Evolutionary conservation across 1,140 invertebrate species (phyloP), one percentile per base, ranked within the genome.

Genomic region (Aphelinus certus): DNA sequence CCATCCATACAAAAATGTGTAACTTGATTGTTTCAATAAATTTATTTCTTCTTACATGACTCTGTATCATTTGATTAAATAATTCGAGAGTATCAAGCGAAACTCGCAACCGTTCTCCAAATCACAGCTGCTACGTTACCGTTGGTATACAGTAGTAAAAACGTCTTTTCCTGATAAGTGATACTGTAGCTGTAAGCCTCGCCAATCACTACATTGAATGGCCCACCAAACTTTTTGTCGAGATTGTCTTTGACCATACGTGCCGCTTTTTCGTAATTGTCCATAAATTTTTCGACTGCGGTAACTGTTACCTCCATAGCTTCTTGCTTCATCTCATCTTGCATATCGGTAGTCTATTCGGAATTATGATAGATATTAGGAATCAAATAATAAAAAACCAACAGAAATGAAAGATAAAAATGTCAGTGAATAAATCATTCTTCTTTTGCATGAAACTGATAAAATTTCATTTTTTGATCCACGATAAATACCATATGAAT

Each of bases 111-210:
- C 3, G 85, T 86, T 87, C 97, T 97, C 96, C 96, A 98, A 65
- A 96, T 91, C 82, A 95, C 92, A 79, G 97, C 93, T 7, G 95
- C 96, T 75, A 95, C 88, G 85, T 96, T 97, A 71, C 96, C 96
- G 64, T 93, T 95, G 82, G 97, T 96, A 87, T 94, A 98, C 92
- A 98, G 93, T 83, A 97, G 96, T 60, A 98, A 88, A 73, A 98
- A 90, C 79, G 95, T 95, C 82, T 95, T 95, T 57, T 93, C 92
- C 89, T 98, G 95, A 86, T 97, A 95, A 0, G 95, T 96, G 69
- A 97, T 92, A 85, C 96, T 94, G 87, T 96, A 97, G n/a, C 95
- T 96, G 86, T 94, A 98, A 26, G 95, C 95, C 89, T 98, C 96
- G 7, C 97, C 96, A 5, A 98, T 94, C 0, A 98, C 93, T 1